These are phyloP conservation scores for Camelus bactrianus DNA, from an alignment of 2,113 vertebrate genomes.

Conservation along the genomic window DNA sequence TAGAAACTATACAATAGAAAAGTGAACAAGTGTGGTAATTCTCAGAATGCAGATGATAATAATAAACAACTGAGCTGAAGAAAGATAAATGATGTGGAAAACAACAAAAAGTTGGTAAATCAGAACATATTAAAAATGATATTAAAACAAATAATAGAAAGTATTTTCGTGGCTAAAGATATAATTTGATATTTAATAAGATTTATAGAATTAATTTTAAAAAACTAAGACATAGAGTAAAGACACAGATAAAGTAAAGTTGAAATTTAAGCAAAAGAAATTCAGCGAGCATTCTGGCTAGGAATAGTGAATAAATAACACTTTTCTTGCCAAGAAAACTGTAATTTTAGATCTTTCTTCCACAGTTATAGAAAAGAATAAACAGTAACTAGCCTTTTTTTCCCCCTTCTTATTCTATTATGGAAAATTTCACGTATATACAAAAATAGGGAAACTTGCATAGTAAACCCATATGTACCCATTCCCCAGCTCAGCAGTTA, in stretches of 20 bases:
- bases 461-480: neutral
- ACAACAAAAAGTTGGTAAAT: neutral
- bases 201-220: slow-evolving; percentile 61
- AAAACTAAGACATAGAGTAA: neutral
- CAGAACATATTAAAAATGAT: slow-evolving; percentile 46
- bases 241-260: neutral
- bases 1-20: neutral
- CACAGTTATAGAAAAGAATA: slow-evolving; percentile 50
- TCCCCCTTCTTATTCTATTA: neutral
- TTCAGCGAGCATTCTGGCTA: neutral
- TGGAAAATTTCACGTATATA: slow-evolving; percentile 23
- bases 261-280: slow-evolving; percentile 58
- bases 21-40: neutral
- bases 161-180: slow-evolving; percentile 25
- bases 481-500: neutral
- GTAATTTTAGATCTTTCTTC: slow-evolving; percentile 43
- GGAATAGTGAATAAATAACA: slow-evolving; percentile 65
- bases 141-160: slow-evolving; percentile 34
- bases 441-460: neutral
- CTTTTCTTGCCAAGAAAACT: slow-evolving; percentile 45
- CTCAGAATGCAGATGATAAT: neutral
- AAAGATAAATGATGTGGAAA: neutral
- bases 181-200: neutral
- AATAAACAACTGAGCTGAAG: neutral
- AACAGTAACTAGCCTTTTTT: neutral